Evolutionary conservation across 2,113 vertebrate species (phyloP).

Genomic region (Kryptolebias marmoratus): DNA sequence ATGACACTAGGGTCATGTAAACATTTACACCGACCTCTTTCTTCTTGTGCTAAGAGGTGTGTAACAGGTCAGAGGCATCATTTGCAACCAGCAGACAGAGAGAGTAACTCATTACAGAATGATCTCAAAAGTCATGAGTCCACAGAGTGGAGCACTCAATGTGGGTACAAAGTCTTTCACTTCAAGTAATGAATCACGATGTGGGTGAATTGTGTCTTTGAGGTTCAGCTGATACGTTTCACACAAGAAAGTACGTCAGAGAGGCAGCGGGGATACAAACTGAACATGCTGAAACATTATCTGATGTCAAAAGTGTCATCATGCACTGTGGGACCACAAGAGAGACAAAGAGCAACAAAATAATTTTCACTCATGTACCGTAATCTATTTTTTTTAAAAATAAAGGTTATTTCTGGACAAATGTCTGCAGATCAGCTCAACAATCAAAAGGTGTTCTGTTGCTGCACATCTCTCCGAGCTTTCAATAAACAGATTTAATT

Average conservation of each 20-base stretch:
- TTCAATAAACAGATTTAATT: not conserved
- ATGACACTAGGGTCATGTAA: conserved; percentile 29
- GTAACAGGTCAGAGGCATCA: conserved; percentile 86
- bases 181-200: conserved; percentile 28
- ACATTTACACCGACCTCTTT: conserved; percentile 89
- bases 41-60: conserved; percentile 88
- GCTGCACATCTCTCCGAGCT: not conserved
- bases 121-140: conserved; percentile 55
- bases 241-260: not conserved
- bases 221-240: not conserved
- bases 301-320: not conserved
- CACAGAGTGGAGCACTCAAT: too few relatives aligned
- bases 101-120: conserved; percentile 73
- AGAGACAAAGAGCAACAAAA: conserved; percentile 21
- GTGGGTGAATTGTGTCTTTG: conserved; percentile 4
- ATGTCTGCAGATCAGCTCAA: too few relatives aligned
- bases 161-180: not conserved
- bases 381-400: too few relatives aligned
- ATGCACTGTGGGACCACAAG: conserved; percentile 6
- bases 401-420: not conserved
- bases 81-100: conserved; percentile 66
- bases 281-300: conserved; percentile 1
- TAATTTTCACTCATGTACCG: conserved; percentile 47
- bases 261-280: not conserved
- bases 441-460: too few relatives aligned